Evolutionary conservation across 1,140 invertebrate genomes (phyloP).

Genomic region (Zaprionus gabonicus): DNA sequence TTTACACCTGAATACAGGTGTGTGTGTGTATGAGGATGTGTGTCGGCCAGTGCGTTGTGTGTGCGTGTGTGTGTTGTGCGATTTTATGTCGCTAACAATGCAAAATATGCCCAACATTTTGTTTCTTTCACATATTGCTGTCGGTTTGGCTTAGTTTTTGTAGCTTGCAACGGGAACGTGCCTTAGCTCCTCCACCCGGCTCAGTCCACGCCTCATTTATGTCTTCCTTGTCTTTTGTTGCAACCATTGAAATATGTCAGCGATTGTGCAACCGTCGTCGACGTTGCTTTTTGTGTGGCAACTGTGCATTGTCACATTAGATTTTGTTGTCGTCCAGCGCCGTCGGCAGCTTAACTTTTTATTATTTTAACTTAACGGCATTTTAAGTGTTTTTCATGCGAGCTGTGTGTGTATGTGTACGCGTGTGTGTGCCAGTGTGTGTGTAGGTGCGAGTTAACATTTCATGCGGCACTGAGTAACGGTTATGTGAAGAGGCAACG

Average conservation of each 20-base stretch:
- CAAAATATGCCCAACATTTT: conserved; percentile 80
- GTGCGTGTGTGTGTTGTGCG: conserved; percentile 40
- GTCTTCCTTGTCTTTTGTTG: conserved; percentile 75
- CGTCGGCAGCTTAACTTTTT: conserved; percentile 78
- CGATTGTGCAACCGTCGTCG: conserved; percentile 67
- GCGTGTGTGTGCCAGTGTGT: not conserved
- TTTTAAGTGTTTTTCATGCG: conserved; percentile 81
- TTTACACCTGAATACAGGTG: conserved; percentile 16
- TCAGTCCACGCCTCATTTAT: conserved; percentile 31
- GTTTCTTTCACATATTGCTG: conserved; percentile 38
- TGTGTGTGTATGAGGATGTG: conserved; percentile 29
- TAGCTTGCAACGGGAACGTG: conserved; percentile 13
- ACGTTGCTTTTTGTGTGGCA: conserved; percentile 26
- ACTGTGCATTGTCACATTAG: conserved; percentile 73
- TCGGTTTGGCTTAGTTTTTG: conserved; percentile 72
- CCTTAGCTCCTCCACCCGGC: not conserved
- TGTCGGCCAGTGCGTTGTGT: conserved; percentile 22
- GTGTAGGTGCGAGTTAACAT: conserved; percentile 67
- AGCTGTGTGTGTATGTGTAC: conserved; percentile 5
- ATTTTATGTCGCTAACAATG: conserved; percentile 69
- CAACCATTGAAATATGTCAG: conserved; percentile 80
- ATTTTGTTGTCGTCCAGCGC: conserved; percentile 72
- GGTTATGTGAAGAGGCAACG: conserved; percentile 8
- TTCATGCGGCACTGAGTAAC: conserved; percentile 46
- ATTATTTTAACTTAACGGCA: conserved; percentile 83